phyloP scores from a whole-genome alignment of 1,140 invertebrate genomes.

The Drusus annulatus region DNA sequence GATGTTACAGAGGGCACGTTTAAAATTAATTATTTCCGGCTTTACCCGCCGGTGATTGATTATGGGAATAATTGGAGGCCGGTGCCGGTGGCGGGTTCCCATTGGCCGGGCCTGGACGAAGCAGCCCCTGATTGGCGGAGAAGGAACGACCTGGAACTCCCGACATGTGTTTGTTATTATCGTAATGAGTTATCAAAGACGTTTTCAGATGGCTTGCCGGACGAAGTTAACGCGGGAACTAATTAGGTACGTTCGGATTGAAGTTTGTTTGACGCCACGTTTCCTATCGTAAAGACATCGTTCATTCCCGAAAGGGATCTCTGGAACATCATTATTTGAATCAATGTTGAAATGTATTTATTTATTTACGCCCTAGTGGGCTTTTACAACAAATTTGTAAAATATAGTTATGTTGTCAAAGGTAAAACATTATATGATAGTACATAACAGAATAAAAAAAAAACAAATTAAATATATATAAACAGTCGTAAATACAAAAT shows the following conservation, averaged over 20 bases:
- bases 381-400: too few species aligned
- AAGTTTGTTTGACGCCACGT: background rate
- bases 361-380: too few species aligned
- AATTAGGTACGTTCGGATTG: background rate
- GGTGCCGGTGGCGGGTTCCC: background rate
- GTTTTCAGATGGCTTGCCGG: slow-evolving; percentile 18
- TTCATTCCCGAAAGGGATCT: background rate
- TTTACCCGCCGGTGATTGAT: slow-evolving; percentile 51
- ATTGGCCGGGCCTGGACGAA: slow-evolving; percentile 12
- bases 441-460: too few species aligned
- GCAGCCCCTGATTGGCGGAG: background rate
- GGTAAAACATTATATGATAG: too few species aligned
- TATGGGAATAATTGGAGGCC: slow-evolving; percentile 51
- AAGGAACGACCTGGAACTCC: background rate
- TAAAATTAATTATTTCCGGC: slow-evolving; percentile 56
- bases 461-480: too few species aligned
- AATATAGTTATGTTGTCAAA: too few species aligned
- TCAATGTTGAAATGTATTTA: too few species aligned
- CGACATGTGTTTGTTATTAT: slow-evolving; percentile 50
- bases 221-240: slow-evolving; percentile 6
- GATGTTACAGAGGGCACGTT: slow-evolving; percentile 46
- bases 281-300: background rate
- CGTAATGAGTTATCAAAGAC: slow-evolving; percentile 46
- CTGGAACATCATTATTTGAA: too few species aligned
- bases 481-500: too few species aligned